These are phyloP conservation scores for Dreissena polymorpha DNA, from an alignment of 1,140 invertebrate species.

Conservation along the genomic window DNA sequence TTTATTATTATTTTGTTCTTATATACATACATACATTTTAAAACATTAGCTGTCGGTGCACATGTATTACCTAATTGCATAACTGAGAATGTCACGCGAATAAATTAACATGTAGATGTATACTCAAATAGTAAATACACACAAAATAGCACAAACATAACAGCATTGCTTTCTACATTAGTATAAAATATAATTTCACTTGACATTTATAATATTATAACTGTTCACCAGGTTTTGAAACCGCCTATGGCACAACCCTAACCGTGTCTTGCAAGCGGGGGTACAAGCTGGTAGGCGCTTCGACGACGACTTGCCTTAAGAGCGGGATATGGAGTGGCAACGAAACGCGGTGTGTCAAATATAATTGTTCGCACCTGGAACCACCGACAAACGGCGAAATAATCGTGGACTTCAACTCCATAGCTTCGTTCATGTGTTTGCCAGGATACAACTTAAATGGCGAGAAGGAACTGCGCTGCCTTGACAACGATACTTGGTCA, in stretches of 20 bases:
- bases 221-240: conserved; percentile 45
- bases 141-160: no score
- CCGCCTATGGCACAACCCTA: conserved; percentile 57
- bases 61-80: no score
- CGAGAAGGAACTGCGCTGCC: conserved; percentile 65
- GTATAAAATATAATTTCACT: no score
- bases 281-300: conserved; percentile 60
- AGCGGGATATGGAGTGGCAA: conserved; percentile 93
- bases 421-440: conserved; percentile 66
- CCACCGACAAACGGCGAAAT: conserved; percentile 87
- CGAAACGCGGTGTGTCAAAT: conserved; percentile 86
- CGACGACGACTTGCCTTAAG: conserved; percentile 80
- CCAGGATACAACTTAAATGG: conserved; percentile 73
- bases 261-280: conserved; percentile 83
- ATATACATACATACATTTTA: no score
- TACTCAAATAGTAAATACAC: no score
- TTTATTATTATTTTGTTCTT: neutral
- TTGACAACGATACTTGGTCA: conserved; percentile 73
- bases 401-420: conserved; percentile 92
- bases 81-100: no score
- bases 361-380: conserved; percentile 81
- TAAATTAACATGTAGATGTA: no score
- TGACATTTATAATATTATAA: neutral
- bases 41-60: no score
- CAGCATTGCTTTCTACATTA: no score